These are phyloP conservation scores for Drosophila siamana DNA, from an alignment of 2,888 invertebrate genomes.

Conservation along the genomic window DNA sequence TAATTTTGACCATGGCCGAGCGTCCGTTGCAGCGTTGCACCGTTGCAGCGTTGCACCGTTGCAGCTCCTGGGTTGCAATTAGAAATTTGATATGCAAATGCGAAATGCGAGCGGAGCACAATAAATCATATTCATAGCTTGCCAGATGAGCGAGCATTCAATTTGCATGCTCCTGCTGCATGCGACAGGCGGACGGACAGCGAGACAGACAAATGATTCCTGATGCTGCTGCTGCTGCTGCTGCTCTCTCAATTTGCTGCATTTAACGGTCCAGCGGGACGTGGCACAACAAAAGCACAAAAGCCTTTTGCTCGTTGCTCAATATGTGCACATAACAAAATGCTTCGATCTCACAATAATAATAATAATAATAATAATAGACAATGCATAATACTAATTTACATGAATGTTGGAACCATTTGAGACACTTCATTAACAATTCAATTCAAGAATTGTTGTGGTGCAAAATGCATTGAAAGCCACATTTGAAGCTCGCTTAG, in stretches of 20 bases:
- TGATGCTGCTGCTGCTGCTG: not conserved
- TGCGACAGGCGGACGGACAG: conserved; percentile 12
- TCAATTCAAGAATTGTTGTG: too few species aligned
- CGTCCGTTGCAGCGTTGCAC: conserved; percentile 1
- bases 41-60: conserved; percentile 1
- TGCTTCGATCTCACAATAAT: too few species aligned
- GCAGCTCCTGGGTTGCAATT: conserved; percentile 35
- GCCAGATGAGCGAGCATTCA: conserved; percentile 37
- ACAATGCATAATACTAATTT: too few species aligned
- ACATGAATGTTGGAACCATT: too few species aligned
- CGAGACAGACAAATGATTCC: too few species aligned
- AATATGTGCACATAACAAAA: not conserved
- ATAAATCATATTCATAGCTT: conserved; percentile 71
- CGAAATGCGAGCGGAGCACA: conserved; percentile 40
- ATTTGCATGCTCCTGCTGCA: conserved; percentile 48
- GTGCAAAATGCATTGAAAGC: too few species aligned
- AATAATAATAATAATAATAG: too few species aligned
- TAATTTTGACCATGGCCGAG: conserved; percentile 44
- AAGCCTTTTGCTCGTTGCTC: not conserved
- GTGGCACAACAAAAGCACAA: conserved; percentile 7
- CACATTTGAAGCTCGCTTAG: too few species aligned
- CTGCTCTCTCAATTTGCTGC: not conserved
- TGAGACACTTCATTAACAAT: too few species aligned
- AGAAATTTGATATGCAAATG: conserved; percentile 73
- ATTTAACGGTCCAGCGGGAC: conserved; percentile 4